These are phyloP conservation scores for Pangasius macronema DNA, from an alignment of 2,797 vertebrate genomes.

Conservation along the genomic window DNA sequence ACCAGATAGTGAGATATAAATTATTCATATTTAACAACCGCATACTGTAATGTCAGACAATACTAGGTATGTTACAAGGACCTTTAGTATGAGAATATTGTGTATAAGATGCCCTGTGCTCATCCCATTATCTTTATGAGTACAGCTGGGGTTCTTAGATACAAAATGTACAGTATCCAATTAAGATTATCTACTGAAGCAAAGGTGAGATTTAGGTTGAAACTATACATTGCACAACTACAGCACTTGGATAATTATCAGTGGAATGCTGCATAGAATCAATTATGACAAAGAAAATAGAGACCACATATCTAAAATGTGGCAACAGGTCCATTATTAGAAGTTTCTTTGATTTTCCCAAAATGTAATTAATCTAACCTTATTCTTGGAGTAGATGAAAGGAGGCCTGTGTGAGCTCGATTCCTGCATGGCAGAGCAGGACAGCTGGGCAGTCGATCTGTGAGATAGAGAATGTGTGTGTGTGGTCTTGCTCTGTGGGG, in stretches of 20 bases:
- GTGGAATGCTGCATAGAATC: not conserved
- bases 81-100: not conserved
- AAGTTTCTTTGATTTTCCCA: not conserved
- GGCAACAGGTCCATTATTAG: not conserved
- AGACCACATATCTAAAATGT: not conserved
- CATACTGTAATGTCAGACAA: not conserved
- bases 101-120: not conserved
- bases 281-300: not conserved
- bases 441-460: conserved; percentile 43
- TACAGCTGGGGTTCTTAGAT: not conserved
- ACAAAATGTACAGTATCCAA: not conserved
- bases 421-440: conserved; percentile 45
- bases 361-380: conserved; percentile 46
- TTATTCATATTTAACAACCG: not conserved
- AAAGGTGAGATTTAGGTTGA: not conserved
- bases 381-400: conserved; percentile 55
- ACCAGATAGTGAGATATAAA: not conserved
- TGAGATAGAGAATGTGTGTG: conserved; percentile 21
- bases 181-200: not conserved
- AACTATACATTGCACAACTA: not conserved
- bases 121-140: not conserved
- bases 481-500: conserved; percentile 18
- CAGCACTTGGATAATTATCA: not conserved
- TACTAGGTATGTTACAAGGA: too few species aligned
- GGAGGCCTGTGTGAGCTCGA: conserved; percentile 17